phyloP scores from a whole-genome alignment of 2,797 vertebrate genomes.

The Lacerta agilis region DNA sequence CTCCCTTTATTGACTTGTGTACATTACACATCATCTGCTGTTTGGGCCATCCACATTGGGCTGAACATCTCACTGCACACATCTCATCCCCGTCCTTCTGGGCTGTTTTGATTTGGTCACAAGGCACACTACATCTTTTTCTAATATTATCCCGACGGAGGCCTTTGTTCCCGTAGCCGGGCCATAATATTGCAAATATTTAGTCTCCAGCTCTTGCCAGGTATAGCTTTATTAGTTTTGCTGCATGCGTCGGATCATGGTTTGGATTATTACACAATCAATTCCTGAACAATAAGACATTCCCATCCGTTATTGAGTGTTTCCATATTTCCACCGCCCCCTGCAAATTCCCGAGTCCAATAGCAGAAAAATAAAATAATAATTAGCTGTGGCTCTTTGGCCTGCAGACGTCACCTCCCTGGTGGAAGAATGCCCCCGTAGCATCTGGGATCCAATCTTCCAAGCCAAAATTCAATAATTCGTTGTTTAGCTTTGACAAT shows the following conservation, averaged over 20 bases:
- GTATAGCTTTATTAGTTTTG: constrained; percentile 66
- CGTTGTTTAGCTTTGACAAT: constrained; percentile 52
- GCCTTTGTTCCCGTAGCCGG: constrained; percentile 23
- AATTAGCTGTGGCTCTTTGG: neutral
- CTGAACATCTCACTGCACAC: constrained; percentile 25
- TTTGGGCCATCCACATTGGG: constrained; percentile 26
- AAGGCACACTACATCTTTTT: constrained; percentile 58
- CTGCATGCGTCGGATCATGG: constrained; percentile 29
- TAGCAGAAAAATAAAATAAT: neutral
- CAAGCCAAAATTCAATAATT: neutral
- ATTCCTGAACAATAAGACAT: constrained; percentile 46
- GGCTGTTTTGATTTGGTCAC: constrained; percentile 50
- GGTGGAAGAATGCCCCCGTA: constrained; percentile 11
- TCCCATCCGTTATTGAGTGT: constrained; percentile 12
- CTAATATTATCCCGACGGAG: constrained; percentile 42
- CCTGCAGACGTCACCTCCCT: constrained; percentile 7
- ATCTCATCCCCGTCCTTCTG: constrained; percentile 38
- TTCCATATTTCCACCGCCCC: constrained; percentile 29
- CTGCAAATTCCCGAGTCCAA: constrained; percentile 40
- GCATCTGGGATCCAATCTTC: constrained; percentile 38
- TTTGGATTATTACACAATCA: constrained; percentile 26
- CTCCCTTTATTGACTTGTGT: neutral
- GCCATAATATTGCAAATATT: constrained; percentile 14
- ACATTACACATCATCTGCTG: constrained; percentile 39
- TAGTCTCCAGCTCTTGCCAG: constrained; percentile 52